Base-by-base conservation (phyloP, 2,797 vertebrate species). In the Hippoglossus hippoglossus region DNA sequence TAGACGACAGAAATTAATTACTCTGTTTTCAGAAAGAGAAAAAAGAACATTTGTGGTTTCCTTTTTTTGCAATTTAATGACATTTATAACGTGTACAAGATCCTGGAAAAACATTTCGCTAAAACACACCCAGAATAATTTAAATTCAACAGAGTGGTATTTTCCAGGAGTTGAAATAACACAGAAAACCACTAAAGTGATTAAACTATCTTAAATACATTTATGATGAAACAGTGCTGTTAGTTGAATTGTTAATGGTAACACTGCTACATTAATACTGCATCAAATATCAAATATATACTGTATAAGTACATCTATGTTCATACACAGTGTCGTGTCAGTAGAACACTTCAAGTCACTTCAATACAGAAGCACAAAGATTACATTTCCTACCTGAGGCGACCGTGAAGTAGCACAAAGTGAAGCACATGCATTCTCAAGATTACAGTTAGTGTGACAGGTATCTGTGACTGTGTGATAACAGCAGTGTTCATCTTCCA, bases 221-320 rank as follows among this genome's bases (percentile, higher is more conserved):
- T 26, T 52, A 34, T 22, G 52, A 55, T 54, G 13, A 83, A 54
- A 58, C 47, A 66, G 34, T 39, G 62, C 58, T 60, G 53, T 69
- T 67, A 63, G 63, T 63, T n/a, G 25, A 75, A 28, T 8, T 66
- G 24, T 62, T 61, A 66, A 36, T 46, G 19, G 21, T 71, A 63
- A 79, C 46, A 77, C 22, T 72, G 55, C 75, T 64, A 77, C 73
- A 71, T n/a, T 41, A 22, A 77, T 52, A 67, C 60, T 67, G 57
- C 63, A 68, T 77, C 36, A 70, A 68, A 75, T 75, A 86, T 81
- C 77, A 85, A 81, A 83, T 79, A 81, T 82, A 82, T 78, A 71
- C 6, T 71, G 19, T 70, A 68, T 73, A 68, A 79, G 82, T 49
- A 65, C 53, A 73, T 79, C 36, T 53, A 69, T 47, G 41, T 64